Evolutionary conservation across 2,888 invertebrate genomes (phyloP).

Genomic region (Nesidiocoris tenuis): DNA sequence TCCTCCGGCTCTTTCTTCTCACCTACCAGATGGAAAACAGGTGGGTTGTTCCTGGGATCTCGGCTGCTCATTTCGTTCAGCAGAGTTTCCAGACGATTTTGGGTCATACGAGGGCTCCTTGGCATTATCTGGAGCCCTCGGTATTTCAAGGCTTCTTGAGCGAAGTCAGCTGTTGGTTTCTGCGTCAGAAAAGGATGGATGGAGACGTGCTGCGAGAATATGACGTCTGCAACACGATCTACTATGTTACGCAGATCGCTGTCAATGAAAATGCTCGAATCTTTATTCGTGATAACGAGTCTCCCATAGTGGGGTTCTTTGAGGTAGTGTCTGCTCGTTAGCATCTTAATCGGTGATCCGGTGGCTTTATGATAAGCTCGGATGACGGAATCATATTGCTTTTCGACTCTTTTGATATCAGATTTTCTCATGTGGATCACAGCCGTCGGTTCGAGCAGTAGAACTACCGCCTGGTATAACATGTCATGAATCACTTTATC

Average conservation of each 20-base stretch:
- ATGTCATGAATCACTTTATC: slow-evolving; percentile 1
- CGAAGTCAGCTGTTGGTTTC: not conserved
- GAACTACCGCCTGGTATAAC: slow-evolving; percentile 2
- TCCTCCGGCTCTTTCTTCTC: not conserved
- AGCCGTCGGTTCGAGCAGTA: slow-evolving; percentile 5
- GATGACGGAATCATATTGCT: not conserved
- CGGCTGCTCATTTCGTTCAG: slow-evolving; percentile 6
- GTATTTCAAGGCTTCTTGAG: not conserved
- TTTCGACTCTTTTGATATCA: slow-evolving; percentile 11
- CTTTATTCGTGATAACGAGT: slow-evolving; percentile 22
- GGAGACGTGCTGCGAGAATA: not conserved
- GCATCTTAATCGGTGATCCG: not conserved
- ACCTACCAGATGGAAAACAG: slow-evolving; percentile 3
- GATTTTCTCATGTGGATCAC: slow-evolving; percentile 7
- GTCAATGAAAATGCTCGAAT: slow-evolving; percentile 21
- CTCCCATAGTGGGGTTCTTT: slow-evolving; percentile 18
- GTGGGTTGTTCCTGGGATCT: slow-evolving; percentile 13
- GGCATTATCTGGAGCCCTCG: slow-evolving; percentile 20
- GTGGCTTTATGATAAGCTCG: not conserved
- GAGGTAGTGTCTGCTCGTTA: slow-evolving; percentile 23
- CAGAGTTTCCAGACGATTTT: not conserved
- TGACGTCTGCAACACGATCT: slow-evolving; percentile 16
- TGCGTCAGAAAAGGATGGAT: not conserved
- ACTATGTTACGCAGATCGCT: not conserved
- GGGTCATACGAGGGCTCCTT: not conserved